These are phyloP conservation scores for Erpetoichthys calabaricus DNA, from an alignment of 2,797 vertebrate species.

Conservation along the genomic window DNA sequence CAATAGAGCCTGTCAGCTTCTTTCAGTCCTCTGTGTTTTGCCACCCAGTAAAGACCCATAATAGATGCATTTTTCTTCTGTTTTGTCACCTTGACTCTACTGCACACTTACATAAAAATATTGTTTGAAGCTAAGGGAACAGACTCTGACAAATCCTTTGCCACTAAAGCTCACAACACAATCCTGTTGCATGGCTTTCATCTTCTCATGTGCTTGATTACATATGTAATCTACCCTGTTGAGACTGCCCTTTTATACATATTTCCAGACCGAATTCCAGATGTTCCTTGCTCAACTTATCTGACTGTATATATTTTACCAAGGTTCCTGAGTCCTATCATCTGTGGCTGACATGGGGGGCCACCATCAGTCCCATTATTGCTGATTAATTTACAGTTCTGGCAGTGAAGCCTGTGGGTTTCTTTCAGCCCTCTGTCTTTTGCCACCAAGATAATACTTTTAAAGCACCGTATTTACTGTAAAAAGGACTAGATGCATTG, in stretches of 20 bases:
- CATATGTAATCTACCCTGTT: neutral
- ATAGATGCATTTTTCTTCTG: neutral
- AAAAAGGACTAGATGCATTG: conserved; percentile 51
- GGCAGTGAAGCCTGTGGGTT: conserved; percentile 25
- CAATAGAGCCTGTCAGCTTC: neutral
- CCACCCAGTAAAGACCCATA: neutral
- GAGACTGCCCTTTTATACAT: neutral
- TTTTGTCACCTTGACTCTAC: neutral
- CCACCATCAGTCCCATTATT: conserved; percentile 33
- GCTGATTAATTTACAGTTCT: conserved; percentile 48
- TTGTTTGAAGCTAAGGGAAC: neutral
- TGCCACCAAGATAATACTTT: conserved; percentile 54
- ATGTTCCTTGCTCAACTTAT: neutral
- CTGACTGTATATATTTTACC: neutral
- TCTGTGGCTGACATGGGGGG: conserved; percentile 27
- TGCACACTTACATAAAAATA: neutral
- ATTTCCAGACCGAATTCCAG: neutral
- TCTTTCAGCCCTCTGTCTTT: conserved; percentile 39
- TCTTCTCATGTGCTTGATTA: neutral
- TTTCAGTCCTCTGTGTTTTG: neutral
- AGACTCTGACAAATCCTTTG: neutral
- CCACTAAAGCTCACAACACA: neutral
- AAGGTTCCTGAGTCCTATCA: neutral
- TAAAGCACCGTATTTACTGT: conserved; percentile 41
- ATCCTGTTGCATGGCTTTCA: conserved; percentile 1